Evolutionary conservation across 2,888 invertebrate genomes (phyloP), one percentile per base, ranked within the genome.

Genomic region (Troides oblongomaculatus): DNA sequence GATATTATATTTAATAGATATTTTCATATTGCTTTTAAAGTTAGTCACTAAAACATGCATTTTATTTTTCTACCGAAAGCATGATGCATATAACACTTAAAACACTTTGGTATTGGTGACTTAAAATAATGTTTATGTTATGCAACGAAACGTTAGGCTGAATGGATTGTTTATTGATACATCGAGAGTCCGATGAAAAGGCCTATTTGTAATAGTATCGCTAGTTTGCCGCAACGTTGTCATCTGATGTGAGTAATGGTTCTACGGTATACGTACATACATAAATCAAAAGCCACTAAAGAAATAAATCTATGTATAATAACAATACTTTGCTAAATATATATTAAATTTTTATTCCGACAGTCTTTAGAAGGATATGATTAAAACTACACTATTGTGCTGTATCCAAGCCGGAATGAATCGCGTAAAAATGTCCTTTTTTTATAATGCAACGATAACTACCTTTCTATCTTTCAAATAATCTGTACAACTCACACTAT

Each of bases 161-260:
- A 62, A 62, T 60, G 70, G 62, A n/a, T 66, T 70, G 70, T 70
- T 70, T 66, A 70, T 70, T 70, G 70, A 70, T 59, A 62, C 63
- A 66, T 66, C 59, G 60, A 53, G 58, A 59, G 36, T 60, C 39
- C 63, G 63, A 63, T 64, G 66, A 70, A 66, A 66, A 66, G 63
- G 60, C 60, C 70, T 70, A 66, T 70, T 63, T 66, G 66, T 66
- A 66, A 66, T 43, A 43, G 56, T 60, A 70, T 60, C 63, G 43
- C 63, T 63, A 53, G 63, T 36, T 21, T 58, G 66, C 58, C 53
- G 21, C 60, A 46, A 62, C 23, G 66, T 66, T 70, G 66, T 64
- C 66, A 64, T 66, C 66, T 53, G 30, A 66, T n/a, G 36, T 66
- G 70, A 70, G 60, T 66, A 56, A 70, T 66, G 56, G 63, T 53